These are phyloP conservation scores for Hofmannophila pseudospretella DNA, from an alignment of 2,888 invertebrate species.

Conservation along the genomic window DNA sequence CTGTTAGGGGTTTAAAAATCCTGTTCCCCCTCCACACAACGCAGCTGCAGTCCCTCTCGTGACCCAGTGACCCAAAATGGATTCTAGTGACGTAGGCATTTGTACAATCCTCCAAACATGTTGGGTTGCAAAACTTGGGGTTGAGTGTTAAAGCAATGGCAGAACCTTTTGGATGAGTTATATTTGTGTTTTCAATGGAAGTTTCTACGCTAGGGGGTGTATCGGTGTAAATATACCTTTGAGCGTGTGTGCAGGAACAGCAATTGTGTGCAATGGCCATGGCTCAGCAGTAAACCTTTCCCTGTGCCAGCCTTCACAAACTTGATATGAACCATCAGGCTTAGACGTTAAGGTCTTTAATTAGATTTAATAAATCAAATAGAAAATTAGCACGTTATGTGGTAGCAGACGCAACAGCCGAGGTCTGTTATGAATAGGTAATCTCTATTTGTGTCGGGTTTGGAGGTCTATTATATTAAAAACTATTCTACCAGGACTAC, in stretches of 20 bases:
- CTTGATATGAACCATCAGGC: conserved; percentile 21
- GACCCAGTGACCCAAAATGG: conserved; percentile 52
- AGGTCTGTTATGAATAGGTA: conserved; percentile 12
- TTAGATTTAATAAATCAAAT: conserved; percentile 18
- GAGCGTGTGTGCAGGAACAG: conserved; percentile 27
- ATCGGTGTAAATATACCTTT: conserved; percentile 19
- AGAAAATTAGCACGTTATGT: conserved; percentile 16
- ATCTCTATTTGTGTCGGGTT: too few relatives aligned
- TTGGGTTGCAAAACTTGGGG: conserved; percentile 17
- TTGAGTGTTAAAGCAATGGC: conserved; percentile 15
- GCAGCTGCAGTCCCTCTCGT: conserved; percentile 67
- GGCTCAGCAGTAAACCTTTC: conserved; percentile 16
- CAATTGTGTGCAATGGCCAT: conserved; percentile 24
- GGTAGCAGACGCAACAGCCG: conserved; percentile 4
- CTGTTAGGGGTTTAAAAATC: conserved; percentile 57
- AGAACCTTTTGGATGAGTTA: conserved; percentile 35
- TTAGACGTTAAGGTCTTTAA: conserved; percentile 16
- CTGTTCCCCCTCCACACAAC: conserved; percentile 40
- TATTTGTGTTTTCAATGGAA: conserved; percentile 63
- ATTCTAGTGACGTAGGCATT: conserved; percentile 61
- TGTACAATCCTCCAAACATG: conserved; percentile 45
- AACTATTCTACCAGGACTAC: too few relatives aligned
- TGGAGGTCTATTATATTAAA: too few relatives aligned
- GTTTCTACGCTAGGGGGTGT: conserved; percentile 41
- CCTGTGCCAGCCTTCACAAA: conserved; percentile 27